A percentile compares a stretch with the other conserved stretches of the same genome.
Evolutionary conservation across 2,797 vertebrate species (phyloP).

Genomic region (Intellagama lesueurii): DNA sequence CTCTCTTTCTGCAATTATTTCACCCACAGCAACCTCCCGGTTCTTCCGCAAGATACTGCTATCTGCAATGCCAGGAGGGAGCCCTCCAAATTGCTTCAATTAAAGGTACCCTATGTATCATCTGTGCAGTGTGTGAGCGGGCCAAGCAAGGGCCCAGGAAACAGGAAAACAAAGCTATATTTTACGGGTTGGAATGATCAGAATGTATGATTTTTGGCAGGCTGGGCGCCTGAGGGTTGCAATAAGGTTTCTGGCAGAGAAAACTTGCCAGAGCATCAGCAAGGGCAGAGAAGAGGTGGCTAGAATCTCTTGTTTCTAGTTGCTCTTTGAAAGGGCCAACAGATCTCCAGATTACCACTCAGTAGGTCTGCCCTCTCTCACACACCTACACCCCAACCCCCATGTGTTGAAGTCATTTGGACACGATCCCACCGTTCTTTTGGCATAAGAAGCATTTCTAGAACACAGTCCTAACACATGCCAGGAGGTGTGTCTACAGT

Average conservation of each 20-base stretch:
- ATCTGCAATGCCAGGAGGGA: neutral
- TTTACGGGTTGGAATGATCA: neutral
- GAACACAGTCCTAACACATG: no score
- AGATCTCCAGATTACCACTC: no score
- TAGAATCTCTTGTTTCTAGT: neutral
- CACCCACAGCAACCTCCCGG: neutral
- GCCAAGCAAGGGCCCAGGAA: neutral
- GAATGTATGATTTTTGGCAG: neutral
- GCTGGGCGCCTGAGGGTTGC: neutral
- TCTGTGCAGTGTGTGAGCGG: neutral
- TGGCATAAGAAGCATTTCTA: no score
- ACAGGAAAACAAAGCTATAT: neutral
- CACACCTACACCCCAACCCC: no score
- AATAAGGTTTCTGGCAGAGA: neutral
- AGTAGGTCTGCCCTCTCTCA: neutral
- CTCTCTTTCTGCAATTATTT: conserved; percentile 45
- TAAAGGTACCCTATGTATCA: conserved; percentile 46
- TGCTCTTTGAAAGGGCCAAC: neutral
- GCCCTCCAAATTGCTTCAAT: conserved; percentile 41
- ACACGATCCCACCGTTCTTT: no score
- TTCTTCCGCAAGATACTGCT: neutral
- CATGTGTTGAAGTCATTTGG: no score
- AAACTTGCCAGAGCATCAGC: neutral
- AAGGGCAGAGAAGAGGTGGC: neutral
- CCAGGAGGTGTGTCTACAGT: no score